Evolutionary conservation across 30 jellyfish, hydroid and myxozoan genomes (phyloP), one percentile per base, ranked within the genome.

Genomic region (Turritopsis dohrnii): DNA sequence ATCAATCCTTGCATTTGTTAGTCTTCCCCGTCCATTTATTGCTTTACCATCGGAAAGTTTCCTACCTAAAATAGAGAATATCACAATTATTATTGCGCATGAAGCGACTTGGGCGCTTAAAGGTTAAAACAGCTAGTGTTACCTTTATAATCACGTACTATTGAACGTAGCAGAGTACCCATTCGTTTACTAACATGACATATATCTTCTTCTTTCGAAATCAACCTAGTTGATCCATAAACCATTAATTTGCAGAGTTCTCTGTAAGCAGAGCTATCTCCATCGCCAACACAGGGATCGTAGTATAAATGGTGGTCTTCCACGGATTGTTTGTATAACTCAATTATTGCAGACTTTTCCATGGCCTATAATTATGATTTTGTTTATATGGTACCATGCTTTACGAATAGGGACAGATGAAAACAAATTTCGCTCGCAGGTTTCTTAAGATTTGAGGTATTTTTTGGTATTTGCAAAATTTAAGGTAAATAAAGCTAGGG

Each of bases 111-210:
- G 21, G 21, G 21, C 19, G 19, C 19, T 18, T 18, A 18, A 60
- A 18, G 19, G 73, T 60, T 23, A 18, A 60, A 60, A 60, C 19
- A 18, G 21, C 19, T 21, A 60, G 24, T 18, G 21, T 19, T 72
- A 72, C 81, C 81, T 72, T 72, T 72, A 25, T 72, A 25, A 25
- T 72, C 81, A 21, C 81, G 81, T 18, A 72, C 81, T 19, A 25
- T 18, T 72, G 81, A n/a, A 18, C 81, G 21, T 25, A 72, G 24
- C 19, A 16, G 19, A 28, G 80, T 71, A 16, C 80, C 80, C 80
- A 71, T 71, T 71, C 80, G 19, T 23, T 71, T 17, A 24, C 18
- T 71, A 71, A 72, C 81, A 1, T 72, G 81, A 25, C 81, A 21
- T 18, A 72, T 25, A 25, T 72, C 81, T 72, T 72, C 81, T 21